A percentile compares a stretch with the other conserved stretches of the same genome.
These are phyloP conservation scores for Drosophila multiciliata DNA, from an alignment of 2,888 invertebrate species.

Conservation along the genomic window DNA sequence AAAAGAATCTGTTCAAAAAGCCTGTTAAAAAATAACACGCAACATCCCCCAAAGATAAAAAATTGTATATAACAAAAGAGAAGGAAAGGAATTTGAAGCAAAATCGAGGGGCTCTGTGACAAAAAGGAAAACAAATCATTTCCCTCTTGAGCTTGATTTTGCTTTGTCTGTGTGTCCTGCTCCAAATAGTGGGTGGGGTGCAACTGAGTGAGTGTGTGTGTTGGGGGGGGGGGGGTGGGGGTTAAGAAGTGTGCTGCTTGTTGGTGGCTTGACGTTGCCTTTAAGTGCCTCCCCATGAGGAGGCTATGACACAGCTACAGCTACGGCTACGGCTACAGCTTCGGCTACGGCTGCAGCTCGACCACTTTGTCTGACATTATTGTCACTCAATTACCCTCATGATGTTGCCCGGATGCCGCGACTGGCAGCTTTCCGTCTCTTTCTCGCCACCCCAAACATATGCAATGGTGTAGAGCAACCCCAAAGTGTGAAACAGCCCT, in stretches of 20 bases:
- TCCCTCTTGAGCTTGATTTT: conserved; percentile 82
- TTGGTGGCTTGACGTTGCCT: conserved; percentile 19
- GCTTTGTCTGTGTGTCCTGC: conserved; percentile 57
- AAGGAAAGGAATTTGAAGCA: conserved; percentile 45
- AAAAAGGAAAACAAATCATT: conserved; percentile 82
- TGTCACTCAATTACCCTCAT: conserved; percentile 85
- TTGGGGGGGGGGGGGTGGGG: background rate
- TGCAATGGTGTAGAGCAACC: conserved; percentile 53
- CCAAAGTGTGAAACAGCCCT: conserved; percentile 65
- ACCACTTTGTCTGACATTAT: conserved; percentile 81
- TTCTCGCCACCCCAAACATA: conserved; percentile 11
- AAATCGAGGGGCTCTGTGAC: conserved; percentile 47
- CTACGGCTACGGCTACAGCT: conserved; percentile 22
- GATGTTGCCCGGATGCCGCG: conserved; percentile 62
- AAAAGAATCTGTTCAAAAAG: conserved; percentile 36
- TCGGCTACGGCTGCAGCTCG: conserved; percentile 31
- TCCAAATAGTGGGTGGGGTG: conserved; percentile 22
- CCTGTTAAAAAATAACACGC: conserved; percentile 23
- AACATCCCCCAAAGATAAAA: conserved; percentile 53
- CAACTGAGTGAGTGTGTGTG: background rate
- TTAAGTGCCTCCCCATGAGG: conserved; percentile 64
- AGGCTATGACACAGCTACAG: conserved; percentile 5
- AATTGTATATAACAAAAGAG: conserved; percentile 45
- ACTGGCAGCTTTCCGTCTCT: conserved; percentile 44
- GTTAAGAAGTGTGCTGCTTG: background rate